A percentile compares a stretch with the other conserved stretches of the same genome.
Evolutionary conservation across 2,888 invertebrate species (phyloP).

Genomic region (Odontocerum albicorne): DNA sequence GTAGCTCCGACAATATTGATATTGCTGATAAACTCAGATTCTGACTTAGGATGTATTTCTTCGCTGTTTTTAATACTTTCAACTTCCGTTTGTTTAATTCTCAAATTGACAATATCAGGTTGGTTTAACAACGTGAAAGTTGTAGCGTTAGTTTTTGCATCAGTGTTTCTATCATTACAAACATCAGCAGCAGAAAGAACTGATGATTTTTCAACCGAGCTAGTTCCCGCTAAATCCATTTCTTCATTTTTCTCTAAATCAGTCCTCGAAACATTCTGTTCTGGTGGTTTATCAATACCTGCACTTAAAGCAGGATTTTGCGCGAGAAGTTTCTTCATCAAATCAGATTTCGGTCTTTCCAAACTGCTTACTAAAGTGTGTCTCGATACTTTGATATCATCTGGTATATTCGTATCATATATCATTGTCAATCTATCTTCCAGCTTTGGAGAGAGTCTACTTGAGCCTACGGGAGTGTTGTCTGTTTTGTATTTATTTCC

Average conservation of each 20-base stretch:
- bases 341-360: conserved; percentile 64
- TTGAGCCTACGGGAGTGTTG: conserved; percentile 9
- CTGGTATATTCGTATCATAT: conserved; percentile 63
- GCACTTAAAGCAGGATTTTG: conserved; percentile 53
- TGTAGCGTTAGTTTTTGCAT: conserved; percentile 26
- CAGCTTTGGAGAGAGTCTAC: conserved; percentile 39
- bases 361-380: conserved; percentile 61
- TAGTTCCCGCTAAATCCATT: neutral
- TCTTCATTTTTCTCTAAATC: conserved; percentile 23
- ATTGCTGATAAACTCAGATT: conserved; percentile 55
- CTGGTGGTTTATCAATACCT: conserved; percentile 13
- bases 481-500: conserved; percentile 31
- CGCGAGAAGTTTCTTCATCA: conserved; percentile 60
- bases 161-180: conserved; percentile 39
- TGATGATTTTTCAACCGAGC: neutral
- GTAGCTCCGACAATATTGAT: conserved; percentile 50
- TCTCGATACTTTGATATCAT: conserved; percentile 65
- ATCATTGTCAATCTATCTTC: conserved; percentile 52
- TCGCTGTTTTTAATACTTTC: conserved; percentile 5
- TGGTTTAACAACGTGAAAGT: conserved; percentile 43
- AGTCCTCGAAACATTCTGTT: conserved; percentile 18
- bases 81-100: conserved; percentile 43
- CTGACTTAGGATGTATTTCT: conserved; percentile 4
- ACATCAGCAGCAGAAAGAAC: conserved; percentile 22
- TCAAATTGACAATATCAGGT: conserved; percentile 56